phyloP scores from a whole-genome alignment of 2,113 vertebrate species.

The Odobenus rosmarus region DNA sequence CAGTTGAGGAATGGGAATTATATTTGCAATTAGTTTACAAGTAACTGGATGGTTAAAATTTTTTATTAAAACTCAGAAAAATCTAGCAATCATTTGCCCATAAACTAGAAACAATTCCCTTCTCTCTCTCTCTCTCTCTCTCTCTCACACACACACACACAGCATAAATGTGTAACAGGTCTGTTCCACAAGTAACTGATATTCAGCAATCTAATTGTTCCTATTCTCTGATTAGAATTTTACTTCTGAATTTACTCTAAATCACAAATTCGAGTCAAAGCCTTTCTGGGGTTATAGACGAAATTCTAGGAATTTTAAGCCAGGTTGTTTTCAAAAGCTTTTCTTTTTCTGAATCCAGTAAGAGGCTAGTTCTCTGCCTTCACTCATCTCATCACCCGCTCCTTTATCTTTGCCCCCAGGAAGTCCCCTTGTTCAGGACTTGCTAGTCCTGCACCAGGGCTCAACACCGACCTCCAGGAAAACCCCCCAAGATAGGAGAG shows the following conservation, averaged over 20 bases:
- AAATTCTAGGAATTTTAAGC: not conserved
- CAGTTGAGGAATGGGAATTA: not conserved
- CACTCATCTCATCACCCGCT: not conserved
- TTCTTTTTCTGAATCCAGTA: not conserved
- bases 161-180: not conserved
- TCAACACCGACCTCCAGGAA: not conserved
- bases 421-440: not conserved
- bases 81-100: not conserved
- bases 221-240: not conserved
- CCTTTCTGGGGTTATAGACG: not conserved
- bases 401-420: not conserved
- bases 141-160: not conserved
- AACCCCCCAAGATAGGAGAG: not conserved
- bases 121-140: rapidly evolving
- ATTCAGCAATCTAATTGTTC: not conserved
- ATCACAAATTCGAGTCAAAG: not conserved
- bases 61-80: not conserved
- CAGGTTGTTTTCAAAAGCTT: not conserved
- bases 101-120: not conserved
- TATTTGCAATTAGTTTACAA: not conserved
- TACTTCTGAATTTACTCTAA: constrained; percentile 34
- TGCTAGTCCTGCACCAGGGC: not conserved
- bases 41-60: not conserved
- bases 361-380: not conserved
- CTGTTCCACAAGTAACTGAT: not conserved